These are phyloP conservation scores for Diplodus puntazzo DNA, from an alignment of 2,797 vertebrate species.

Conservation along the genomic window DNA sequence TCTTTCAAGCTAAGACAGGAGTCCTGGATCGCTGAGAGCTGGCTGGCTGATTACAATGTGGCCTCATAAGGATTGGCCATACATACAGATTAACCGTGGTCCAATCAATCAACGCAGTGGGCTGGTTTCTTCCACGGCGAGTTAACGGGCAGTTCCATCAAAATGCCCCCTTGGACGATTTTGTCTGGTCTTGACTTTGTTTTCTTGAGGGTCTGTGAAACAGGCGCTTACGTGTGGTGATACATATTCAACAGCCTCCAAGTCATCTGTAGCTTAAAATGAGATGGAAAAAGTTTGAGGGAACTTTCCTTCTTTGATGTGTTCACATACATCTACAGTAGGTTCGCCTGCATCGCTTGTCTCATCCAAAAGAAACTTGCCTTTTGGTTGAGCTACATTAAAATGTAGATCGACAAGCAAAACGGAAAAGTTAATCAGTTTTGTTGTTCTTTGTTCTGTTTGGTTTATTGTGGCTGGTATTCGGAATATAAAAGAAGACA, in stretches of 20 bases:
- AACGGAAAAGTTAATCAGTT: constrained; percentile 7
- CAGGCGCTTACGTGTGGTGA: constrained; percentile 45
- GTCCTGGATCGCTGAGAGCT: constrained; percentile 62
- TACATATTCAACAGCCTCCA: constrained; percentile 67
- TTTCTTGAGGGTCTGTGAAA: constrained; percentile 52
- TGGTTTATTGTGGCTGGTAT: constrained; percentile 27
- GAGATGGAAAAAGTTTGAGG: constrained; percentile 37
- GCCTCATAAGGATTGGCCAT: constrained; percentile 57
- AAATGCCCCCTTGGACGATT: constrained; percentile 53
- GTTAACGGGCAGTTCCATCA: constrained; percentile 44
- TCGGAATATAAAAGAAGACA: constrained; percentile 2
- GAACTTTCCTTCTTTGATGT: constrained; percentile 49
- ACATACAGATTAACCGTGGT: constrained; percentile 75
- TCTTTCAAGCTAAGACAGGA: constrained; percentile 73
- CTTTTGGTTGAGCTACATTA: constrained; percentile 17
- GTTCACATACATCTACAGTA: constrained; percentile 51
- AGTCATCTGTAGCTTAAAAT: constrained; percentile 30
- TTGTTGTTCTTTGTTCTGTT: constrained; percentile 5
- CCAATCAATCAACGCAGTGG: constrained; percentile 63
- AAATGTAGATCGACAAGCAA: background rate
- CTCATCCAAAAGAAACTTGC: constrained; percentile 8
- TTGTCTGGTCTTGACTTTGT: constrained; percentile 54
- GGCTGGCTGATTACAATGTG: constrained; percentile 70
- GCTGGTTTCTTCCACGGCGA: constrained; percentile 40
- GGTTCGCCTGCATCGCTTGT: constrained; percentile 21